phyloP scores from a whole-genome alignment of 2,797 vertebrate genomes.

The Sorex maritimensis region DNA sequence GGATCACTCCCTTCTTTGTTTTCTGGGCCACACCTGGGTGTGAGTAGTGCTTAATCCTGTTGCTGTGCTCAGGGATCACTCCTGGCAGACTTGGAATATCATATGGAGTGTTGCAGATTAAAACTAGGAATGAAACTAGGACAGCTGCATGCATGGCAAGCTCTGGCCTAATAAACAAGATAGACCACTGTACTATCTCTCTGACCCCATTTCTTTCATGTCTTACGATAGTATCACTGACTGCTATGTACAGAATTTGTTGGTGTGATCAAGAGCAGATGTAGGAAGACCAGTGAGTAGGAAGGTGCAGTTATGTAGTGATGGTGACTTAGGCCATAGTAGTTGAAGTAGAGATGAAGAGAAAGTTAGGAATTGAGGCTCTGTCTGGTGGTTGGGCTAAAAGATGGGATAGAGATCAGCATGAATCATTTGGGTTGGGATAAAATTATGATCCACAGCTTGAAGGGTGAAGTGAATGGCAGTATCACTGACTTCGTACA shows the following conservation, averaged over 20 bases:
- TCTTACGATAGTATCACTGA: conserved; percentile 41
- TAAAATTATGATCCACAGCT: conserved; percentile 33
- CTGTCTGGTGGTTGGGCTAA: not conserved
- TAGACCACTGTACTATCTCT: too few relatives aligned
- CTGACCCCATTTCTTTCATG: conserved; percentile 43
- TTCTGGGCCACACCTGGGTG: too few relatives aligned
- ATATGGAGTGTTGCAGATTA: too few relatives aligned
- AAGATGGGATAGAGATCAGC: conserved; percentile 10
- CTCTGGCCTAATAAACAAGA: too few relatives aligned
- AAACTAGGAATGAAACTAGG: too few relatives aligned
- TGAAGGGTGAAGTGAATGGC: conserved; percentile 41
- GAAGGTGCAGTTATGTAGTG: conserved; percentile 43
- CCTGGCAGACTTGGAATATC: too few relatives aligned
- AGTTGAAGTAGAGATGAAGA: conserved; percentile 53
- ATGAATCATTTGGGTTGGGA: conserved; percentile 16
- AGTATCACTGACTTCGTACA: conserved; percentile 5
- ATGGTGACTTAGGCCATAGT: conserved; percentile 32
- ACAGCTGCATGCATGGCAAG: too few relatives aligned
- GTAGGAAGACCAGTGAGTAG: not conserved
- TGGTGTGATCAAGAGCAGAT: not conserved
- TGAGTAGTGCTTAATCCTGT: too few relatives aligned
- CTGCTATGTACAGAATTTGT: conserved; percentile 1
- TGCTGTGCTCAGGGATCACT: too few relatives aligned
- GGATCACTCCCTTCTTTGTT: too few relatives aligned
- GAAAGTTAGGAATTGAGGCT: conserved; percentile 27